These are phyloP conservation scores for Chromoteleia sp. DNA, from an alignment of 2,888 invertebrate genomes.

Conservation along the genomic window DNA sequence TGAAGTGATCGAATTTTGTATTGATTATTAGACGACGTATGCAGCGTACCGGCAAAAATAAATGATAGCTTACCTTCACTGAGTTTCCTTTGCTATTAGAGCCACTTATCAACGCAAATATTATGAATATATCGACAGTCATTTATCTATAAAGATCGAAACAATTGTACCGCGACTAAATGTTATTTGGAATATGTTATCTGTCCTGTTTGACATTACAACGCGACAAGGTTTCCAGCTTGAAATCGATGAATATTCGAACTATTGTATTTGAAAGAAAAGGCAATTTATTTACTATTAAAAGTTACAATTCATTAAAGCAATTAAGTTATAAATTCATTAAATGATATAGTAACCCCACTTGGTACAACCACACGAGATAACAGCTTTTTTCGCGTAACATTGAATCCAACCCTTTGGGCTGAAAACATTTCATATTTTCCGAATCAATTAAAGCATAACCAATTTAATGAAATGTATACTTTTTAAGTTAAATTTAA, in stretches of 20 bases:
- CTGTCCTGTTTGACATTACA: slow-evolving; percentile 18
- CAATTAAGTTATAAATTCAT: too few species aligned
- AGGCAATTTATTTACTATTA: neutral
- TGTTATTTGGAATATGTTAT: slow-evolving; percentile 38
- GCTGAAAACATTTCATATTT: too few species aligned
- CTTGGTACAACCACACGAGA: too few species aligned
- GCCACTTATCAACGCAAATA: slow-evolving; percentile 30
- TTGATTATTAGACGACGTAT: neutral
- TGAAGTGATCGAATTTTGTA: slow-evolving; percentile 4
- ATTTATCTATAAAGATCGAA: slow-evolving; percentile 34
- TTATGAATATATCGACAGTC: slow-evolving; percentile 39
- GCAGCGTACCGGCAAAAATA: neutral
- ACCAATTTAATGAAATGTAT: too few species aligned
- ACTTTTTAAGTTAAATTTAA: too few species aligned
- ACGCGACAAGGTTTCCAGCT: slow-evolving; percentile 12
- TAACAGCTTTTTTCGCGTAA: too few species aligned
- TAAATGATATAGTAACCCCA: too few species aligned
- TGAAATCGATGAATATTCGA: neutral
- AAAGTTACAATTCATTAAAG: neutral
- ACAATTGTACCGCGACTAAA: slow-evolving; percentile 31
- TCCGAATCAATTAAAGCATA: too few species aligned
- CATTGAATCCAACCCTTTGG: too few species aligned
- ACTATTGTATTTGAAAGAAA: too few species aligned
- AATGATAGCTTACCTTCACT: slow-evolving; percentile 1
- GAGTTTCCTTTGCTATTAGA: slow-evolving; percentile 23